These are phyloP conservation scores for Lophura nycthemera DNA, from an alignment of 2,113 vertebrate species.

Conservation along the genomic window DNA sequence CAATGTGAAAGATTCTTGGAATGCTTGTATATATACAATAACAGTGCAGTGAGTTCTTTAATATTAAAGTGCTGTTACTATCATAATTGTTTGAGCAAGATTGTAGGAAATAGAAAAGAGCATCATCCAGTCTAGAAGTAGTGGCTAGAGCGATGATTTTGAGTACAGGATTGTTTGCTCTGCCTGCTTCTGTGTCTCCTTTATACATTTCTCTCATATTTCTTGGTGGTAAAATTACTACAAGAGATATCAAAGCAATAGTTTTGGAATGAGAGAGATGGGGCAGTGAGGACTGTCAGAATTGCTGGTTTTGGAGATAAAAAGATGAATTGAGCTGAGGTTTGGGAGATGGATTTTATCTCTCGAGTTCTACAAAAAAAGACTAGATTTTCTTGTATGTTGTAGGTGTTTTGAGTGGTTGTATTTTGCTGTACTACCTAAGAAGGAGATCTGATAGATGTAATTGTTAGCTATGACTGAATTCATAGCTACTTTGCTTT, in stretches of 20 bases:
- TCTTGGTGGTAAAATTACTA: not conserved
- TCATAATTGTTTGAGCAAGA: not conserved
- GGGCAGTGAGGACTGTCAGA: not conserved
- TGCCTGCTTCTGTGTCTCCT: not conserved
- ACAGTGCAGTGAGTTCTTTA: not conserved
- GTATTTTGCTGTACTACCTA: not conserved
- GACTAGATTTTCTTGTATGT: not conserved
- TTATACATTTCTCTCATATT: not conserved
- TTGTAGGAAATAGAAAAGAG: not conserved
- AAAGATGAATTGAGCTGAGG: not conserved
- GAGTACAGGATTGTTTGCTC: not conserved
- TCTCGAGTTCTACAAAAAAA: not conserved
- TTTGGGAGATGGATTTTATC: not conserved
- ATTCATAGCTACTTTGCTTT: not conserved
- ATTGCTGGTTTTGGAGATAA: not conserved
- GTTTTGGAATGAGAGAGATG: not conserved
- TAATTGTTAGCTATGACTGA: not conserved
- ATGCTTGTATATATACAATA: not conserved
- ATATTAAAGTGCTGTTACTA: not conserved
- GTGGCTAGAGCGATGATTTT: not conserved
- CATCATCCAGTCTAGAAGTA: not conserved
- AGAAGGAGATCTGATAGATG: not conserved
- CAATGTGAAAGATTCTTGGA: not conserved
- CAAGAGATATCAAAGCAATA: not conserved
- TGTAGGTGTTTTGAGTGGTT: not conserved